A percentile compares a stretch with the other conserved stretches of the same genome.
Evolutionary conservation across 2,888 invertebrate genomes (phyloP).

Genomic region (Luffia ferchaultella): DNA sequence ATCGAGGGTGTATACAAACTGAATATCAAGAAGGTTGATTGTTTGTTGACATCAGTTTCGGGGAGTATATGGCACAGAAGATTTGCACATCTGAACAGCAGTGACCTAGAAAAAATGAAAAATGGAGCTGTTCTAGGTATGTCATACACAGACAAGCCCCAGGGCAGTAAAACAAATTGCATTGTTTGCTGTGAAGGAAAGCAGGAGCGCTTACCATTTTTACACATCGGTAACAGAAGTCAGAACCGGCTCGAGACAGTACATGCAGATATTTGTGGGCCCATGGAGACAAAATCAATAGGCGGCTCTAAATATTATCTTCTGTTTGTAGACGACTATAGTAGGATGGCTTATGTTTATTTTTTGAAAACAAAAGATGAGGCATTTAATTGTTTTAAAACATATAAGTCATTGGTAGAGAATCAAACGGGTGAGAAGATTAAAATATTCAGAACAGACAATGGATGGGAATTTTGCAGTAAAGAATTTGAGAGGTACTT

Average conservation of each 20-base stretch:
- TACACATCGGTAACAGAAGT: background rate
- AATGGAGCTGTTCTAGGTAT: slow-evolving; percentile 7
- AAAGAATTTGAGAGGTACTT: slow-evolving; percentile 10
- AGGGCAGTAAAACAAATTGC: slow-evolving; percentile 1
- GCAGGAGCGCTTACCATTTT: slow-evolving; percentile 6
- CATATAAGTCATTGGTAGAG: slow-evolving; percentile 15
- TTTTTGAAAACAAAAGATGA: slow-evolving; percentile 14
- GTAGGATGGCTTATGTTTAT: slow-evolving; percentile 6
- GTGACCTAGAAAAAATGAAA: slow-evolving; percentile 7
- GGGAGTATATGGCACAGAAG: slow-evolving; percentile 8
- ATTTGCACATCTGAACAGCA: slow-evolving; percentile 9
- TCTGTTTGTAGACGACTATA: slow-evolving; percentile 8
- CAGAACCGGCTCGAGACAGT: background rate
- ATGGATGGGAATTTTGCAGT: slow-evolving; percentile 12
- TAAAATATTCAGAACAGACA: slow-evolving; percentile 9
- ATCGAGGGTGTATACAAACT: background rate
- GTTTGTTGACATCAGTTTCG: slow-evolving; percentile 1
- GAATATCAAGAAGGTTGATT: background rate
- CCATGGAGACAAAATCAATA: slow-evolving; percentile 8
- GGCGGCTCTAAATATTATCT: slow-evolving; percentile 7
- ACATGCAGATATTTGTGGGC: slow-evolving; percentile 8
- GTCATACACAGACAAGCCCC: background rate
- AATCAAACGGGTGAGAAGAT: slow-evolving; percentile 8
- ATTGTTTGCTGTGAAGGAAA: slow-evolving; percentile 8
- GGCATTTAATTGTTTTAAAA: slow-evolving; percentile 9